Evolutionary conservation across 2,888 invertebrate species (phyloP).

Genomic region (Byasa hedistus): DNA sequence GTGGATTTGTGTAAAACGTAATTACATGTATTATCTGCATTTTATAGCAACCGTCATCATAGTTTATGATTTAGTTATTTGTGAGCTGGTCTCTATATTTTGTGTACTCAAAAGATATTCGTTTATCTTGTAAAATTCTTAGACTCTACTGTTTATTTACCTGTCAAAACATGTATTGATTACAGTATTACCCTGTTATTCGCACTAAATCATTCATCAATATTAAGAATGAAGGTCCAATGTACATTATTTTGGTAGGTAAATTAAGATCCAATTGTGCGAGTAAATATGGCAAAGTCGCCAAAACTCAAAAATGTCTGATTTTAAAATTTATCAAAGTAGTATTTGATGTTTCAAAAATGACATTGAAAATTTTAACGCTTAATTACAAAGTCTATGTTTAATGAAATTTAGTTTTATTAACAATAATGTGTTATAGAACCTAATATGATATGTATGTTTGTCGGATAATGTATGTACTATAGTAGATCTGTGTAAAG

Average conservation of each 20-base stretch:
- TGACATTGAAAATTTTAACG: slow-evolving; percentile 63
- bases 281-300: slow-evolving; percentile 46
- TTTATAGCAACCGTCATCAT: slow-evolving; percentile 62
- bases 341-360: slow-evolving; percentile 53
- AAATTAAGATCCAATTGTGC: slow-evolving; percentile 62
- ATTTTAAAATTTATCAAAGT: slow-evolving; percentile 55
- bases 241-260: slow-evolving; percentile 72
- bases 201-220: slow-evolving; percentile 52
- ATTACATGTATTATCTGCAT: slow-evolving; percentile 68
- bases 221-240: slow-evolving; percentile 65
- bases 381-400: slow-evolving; percentile 73
- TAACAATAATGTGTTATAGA: slow-evolving; percentile 61
- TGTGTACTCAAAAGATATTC: slow-evolving; percentile 74
- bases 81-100: slow-evolving; percentile 75
- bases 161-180: slow-evolving; percentile 41
- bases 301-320: slow-evolving; percentile 48
- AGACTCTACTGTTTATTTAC: slow-evolving; percentile 55
- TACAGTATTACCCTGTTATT: slow-evolving; percentile 53
- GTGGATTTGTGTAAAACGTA: slow-evolving; percentile 47
- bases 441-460: slow-evolving; percentile 61
- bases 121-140: slow-evolving; percentile 42
- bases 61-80: slow-evolving; percentile 52
- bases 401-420: slow-evolving; percentile 73
- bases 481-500: slow-evolving; percentile 75
- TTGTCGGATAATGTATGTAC: slow-evolving; percentile 72